These are phyloP conservation scores for Cataglyphis rosenhaueri DNA, from an alignment of 2,888 invertebrate species.

Conservation along the genomic window DNA sequence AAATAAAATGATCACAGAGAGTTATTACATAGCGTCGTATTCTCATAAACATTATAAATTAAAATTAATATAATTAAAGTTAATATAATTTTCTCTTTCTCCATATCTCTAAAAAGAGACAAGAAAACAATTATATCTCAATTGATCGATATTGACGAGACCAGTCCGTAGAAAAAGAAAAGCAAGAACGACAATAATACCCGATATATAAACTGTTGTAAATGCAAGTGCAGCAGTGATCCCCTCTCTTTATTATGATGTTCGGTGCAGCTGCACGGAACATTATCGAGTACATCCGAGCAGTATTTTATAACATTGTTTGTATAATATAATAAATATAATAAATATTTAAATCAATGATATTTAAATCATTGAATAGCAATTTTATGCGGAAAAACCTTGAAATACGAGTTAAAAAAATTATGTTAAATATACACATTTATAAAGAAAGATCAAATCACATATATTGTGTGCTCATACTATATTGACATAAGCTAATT, in stretches of 20 bases:
- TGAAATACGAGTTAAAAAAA: not conserved
- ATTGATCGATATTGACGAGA: not conserved
- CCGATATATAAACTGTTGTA: not conserved
- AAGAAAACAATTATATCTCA: not conserved
- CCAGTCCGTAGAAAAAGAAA: not conserved
- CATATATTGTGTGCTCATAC: not conserved
- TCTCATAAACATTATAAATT: not conserved
- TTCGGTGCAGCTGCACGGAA: constrained; percentile 23
- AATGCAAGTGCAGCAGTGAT: not conserved
- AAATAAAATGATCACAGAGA: not conserved
- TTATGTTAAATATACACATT: not conserved
- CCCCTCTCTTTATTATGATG: not conserved
- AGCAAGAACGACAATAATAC: not conserved
- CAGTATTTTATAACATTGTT: not conserved
- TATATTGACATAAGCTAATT: not conserved
- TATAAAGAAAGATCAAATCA: not conserved
- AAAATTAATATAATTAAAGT: constrained; percentile 3
- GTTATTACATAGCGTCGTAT: not conserved
- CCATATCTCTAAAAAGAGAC: not conserved
- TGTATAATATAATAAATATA: too few species aligned
- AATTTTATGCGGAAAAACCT: too few species aligned
- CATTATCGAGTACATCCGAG: constrained; percentile 5
- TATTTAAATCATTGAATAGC: too few species aligned
- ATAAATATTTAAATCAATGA: too few species aligned
- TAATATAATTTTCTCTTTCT: not conserved